A percentile compares a stretch with the other conserved stretches of the same genome.
phyloP scores from a whole-genome alignment of 2,888 invertebrate genomes.

The Bugulina stolonifera region DNA sequence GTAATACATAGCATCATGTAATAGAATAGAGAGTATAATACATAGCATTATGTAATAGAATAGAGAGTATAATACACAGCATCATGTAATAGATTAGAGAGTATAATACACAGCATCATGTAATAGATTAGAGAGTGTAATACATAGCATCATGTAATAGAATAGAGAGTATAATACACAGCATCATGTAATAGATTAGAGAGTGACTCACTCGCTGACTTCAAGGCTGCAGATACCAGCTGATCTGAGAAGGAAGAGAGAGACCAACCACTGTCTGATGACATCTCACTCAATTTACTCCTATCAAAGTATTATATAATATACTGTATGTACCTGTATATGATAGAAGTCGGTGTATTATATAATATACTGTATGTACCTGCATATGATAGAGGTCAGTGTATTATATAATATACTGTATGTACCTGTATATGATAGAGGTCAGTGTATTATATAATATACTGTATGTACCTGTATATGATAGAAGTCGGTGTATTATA shows the following conservation, averaged over 20 bases:
- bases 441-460: slow-evolving; percentile 67
- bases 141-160: no score
- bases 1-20: no score
- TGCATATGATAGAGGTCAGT: slow-evolving; percentile 62
- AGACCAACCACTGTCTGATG: background rate
- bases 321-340: slow-evolving; percentile 57
- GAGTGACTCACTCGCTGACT: slow-evolving; percentile 19
- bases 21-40: no score
- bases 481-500: slow-evolving; percentile 65
- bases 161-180: no score
- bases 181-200: no score
- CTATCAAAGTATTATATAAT: no score
- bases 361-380: slow-evolving; percentile 60
- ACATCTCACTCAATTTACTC: background rate
- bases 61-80: background rate
- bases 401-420: slow-evolving; percentile 67
- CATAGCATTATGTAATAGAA: no score
- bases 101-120: no score
- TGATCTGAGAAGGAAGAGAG: background rate
- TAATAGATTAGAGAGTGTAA: no score
- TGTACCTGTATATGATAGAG: slow-evolving; percentile 59
- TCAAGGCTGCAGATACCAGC: background rate
- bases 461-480: slow-evolving; percentile 57
- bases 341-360: slow-evolving; percentile 63
- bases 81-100: no score